Evolutionary conservation across 2,797 vertebrate species (phyloP).

Genomic region (Hypotaenidia okinawae): DNA sequence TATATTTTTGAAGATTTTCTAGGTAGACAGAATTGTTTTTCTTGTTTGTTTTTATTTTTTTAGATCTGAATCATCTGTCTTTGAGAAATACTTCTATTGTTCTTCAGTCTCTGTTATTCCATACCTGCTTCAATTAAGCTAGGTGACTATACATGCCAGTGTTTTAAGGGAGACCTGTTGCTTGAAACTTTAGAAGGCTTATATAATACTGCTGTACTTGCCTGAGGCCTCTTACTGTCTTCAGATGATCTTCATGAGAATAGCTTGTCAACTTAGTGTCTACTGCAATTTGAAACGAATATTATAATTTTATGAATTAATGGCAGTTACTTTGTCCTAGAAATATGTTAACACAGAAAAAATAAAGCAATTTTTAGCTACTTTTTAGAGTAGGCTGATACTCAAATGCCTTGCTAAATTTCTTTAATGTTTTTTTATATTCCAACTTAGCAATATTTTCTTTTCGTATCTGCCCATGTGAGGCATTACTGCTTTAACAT

Average conservation of each 20-base stretch:
- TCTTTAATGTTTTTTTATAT: background rate
- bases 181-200: background rate
- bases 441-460: background rate
- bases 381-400: background rate
- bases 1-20: background rate
- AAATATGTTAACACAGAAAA: background rate
- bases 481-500: background rate
- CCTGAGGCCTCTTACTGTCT: background rate
- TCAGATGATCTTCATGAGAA: background rate
- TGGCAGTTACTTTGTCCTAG: background rate
- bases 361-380: background rate
- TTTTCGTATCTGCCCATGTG: background rate
- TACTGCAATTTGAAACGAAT: background rate
- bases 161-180: background rate
- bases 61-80: background rate
- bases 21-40: background rate
- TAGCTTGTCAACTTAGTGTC: background rate
- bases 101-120: background rate
- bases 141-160: background rate
- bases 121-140: background rate
- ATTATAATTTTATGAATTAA: background rate
- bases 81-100: background rate
- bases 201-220: background rate
- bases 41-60: background rate
- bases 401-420: background rate